A percentile compares a stretch with the other conserved stretches of the same genome.
These are phyloP conservation scores for Liodrosophila aerea DNA, from an alignment of 2,888 invertebrate species.

Conservation along the genomic window DNA sequence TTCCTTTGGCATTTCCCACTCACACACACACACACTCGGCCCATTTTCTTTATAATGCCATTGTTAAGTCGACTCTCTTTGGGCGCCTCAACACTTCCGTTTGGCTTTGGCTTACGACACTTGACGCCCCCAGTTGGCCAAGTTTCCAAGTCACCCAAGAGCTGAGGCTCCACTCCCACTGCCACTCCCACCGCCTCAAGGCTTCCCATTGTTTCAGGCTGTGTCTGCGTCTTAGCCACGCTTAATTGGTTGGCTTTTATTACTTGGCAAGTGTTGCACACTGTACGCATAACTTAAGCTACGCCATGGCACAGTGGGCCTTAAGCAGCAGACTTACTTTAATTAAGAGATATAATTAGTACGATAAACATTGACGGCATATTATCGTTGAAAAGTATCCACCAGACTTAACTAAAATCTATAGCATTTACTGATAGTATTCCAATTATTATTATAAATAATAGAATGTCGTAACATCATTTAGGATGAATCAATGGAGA, in stretches of 20 bases:
- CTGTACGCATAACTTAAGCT: slow-evolving; percentile 58
- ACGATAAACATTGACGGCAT: too few species aligned
- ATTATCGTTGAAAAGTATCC: too few species aligned
- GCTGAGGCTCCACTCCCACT: not conserved
- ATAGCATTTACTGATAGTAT: too few species aligned
- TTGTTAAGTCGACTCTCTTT: slow-evolving; percentile 53
- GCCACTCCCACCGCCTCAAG: slow-evolving; percentile 9
- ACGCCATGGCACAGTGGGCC: slow-evolving; percentile 23
- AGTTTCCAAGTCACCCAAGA: slow-evolving; percentile 38
- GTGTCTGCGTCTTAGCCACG: slow-evolving; percentile 59
- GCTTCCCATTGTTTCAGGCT: slow-evolving; percentile 55
- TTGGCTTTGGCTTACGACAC: slow-evolving; percentile 74
- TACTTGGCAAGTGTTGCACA: slow-evolving; percentile 56
- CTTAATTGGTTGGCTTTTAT: slow-evolving; percentile 79
- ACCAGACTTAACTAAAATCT: too few species aligned
- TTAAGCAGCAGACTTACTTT: not conserved
- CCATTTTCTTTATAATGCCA: slow-evolving; percentile 31
- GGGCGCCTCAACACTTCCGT: slow-evolving; percentile 60
- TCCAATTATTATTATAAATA: too few species aligned
- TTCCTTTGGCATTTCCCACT: slow-evolving; percentile 3
- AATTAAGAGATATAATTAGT: too few species aligned
- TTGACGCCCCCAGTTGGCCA: slow-evolving; percentile 62
- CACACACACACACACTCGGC: not conserved
- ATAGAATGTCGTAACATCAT: too few species aligned
- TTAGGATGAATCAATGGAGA: too few species aligned